Evolutionary conservation across 2,888 invertebrate genomes (phyloP).

Genomic region (Ophioninae sp.): DNA sequence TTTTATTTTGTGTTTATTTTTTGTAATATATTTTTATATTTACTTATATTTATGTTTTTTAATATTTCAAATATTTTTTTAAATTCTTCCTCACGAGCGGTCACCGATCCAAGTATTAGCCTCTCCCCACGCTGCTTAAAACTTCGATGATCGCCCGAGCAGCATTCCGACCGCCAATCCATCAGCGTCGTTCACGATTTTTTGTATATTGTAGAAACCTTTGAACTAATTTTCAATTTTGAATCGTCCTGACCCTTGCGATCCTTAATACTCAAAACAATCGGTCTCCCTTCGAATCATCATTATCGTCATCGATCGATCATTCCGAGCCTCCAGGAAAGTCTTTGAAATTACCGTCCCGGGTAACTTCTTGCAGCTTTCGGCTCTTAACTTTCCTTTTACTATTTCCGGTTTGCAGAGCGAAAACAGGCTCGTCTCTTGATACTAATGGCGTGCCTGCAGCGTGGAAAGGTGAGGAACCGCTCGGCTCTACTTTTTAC

Average conservation of each 20-base stretch:
- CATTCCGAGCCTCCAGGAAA: not conserved
- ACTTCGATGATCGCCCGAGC: too few relatives aligned
- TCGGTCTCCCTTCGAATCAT: not conserved
- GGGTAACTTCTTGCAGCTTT: slow-evolving; percentile 19
- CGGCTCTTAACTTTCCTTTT: slow-evolving; percentile 15
- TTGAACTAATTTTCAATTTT: not conserved
- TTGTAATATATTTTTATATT: too few relatives aligned
- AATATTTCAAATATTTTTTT: too few relatives aligned
- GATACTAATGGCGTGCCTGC: slow-evolving; percentile 27
- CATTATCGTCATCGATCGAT: not conserved
- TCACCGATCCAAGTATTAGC: too few relatives aligned
- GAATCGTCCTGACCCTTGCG: not conserved
- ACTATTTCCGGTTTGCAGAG: slow-evolving; percentile 7
- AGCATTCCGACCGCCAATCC: too few relatives aligned
- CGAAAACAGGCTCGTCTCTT: slow-evolving; percentile 22
- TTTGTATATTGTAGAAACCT: not conserved
- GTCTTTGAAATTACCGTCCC: not conserved
- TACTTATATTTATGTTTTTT: too few relatives aligned
- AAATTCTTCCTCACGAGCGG: too few relatives aligned
- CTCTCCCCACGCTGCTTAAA: too few relatives aligned
- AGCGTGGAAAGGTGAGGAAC: slow-evolving; percentile 48
- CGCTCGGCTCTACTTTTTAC: slow-evolving; percentile 25
- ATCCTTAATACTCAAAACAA: not conserved
- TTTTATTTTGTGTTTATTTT: too few relatives aligned
- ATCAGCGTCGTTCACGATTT: not conserved